Conservation (phyloP, 2,797 vertebrate genomes). For the Melanotaenia nigrans region DNA sequence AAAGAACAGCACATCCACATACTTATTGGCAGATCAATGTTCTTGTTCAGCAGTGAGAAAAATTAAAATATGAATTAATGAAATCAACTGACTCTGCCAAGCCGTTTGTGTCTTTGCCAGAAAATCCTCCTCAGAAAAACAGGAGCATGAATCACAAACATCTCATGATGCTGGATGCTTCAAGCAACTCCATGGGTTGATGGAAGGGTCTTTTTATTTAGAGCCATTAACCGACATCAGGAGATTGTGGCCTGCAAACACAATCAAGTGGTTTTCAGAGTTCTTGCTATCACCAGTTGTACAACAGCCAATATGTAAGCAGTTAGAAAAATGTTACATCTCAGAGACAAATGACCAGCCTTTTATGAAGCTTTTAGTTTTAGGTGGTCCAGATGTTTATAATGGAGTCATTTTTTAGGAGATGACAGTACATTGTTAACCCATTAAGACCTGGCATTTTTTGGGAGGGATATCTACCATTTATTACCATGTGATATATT, state of each 20-base stretch:
- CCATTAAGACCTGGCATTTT: no score
- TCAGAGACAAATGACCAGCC: background rate
- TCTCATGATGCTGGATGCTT: constrained; percentile 11
- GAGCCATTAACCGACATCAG: background rate
- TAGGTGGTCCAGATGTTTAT: background rate
- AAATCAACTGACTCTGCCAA: constrained; percentile 13
- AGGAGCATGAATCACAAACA: constrained; percentile 25
- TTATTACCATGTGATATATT: no score
- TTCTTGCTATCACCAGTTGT: background rate
- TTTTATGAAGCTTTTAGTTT: background rate
- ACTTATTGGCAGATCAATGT: background rate
- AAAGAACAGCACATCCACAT: background rate
- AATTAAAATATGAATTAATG: background rate
- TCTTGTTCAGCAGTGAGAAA: background rate
- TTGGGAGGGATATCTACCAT: no score
- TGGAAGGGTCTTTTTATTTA: background rate
- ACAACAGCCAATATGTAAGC: background rate
- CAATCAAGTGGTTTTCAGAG: background rate
- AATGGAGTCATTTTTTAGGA: background rate
- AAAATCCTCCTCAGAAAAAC: constrained; percentile 15
- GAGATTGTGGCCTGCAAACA: background rate
- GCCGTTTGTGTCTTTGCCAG: constrained; percentile 23
- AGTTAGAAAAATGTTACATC: background rate
- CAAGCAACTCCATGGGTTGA: background rate
- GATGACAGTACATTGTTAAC: background rate